Percentiles rank a stretch among this genome's conserved stretches.
These are phyloP conservation scores for Berghia stephanieae DNA, from an alignment of 1,140 invertebrate genomes.

Conservation along the genomic window DNA sequence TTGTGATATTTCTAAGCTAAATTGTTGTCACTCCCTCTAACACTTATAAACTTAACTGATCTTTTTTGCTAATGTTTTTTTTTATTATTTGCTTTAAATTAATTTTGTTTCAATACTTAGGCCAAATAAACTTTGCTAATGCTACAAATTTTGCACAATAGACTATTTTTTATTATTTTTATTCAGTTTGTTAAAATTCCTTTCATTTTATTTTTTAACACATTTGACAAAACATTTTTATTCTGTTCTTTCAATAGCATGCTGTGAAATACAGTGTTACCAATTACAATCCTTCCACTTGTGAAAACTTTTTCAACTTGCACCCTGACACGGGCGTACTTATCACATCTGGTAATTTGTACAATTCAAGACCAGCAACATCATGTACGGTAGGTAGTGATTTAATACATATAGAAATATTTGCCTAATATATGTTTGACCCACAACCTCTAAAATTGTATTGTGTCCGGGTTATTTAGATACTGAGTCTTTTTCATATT, in stretches of 20 bases:
- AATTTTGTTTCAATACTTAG: too few species aligned
- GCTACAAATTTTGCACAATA: not conserved
- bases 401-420: not conserved
- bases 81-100: too few species aligned
- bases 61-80: too few species aligned
- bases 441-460: too few species aligned
- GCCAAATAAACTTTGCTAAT: too few species aligned
- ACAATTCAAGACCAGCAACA: not conserved
- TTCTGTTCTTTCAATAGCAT: not conserved
- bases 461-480: too few species aligned
- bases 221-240: not conserved
- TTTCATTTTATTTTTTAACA: not conserved
- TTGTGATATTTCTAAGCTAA: too few species aligned
- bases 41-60: too few species aligned
- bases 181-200: not conserved
- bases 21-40: too few species aligned
- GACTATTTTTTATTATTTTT: not conserved
- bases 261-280: not conserved
- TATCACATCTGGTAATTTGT: slow-evolving; percentile 1
- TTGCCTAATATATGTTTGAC: too few species aligned
- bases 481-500: too few species aligned
- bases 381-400: not conserved
- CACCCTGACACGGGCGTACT: not conserved
- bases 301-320: slow-evolving; percentile 19
- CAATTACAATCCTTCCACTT: not conserved